Base-by-base conservation (phyloP, 1,140 invertebrate genomes). In the Artemia franciscana region DNA sequence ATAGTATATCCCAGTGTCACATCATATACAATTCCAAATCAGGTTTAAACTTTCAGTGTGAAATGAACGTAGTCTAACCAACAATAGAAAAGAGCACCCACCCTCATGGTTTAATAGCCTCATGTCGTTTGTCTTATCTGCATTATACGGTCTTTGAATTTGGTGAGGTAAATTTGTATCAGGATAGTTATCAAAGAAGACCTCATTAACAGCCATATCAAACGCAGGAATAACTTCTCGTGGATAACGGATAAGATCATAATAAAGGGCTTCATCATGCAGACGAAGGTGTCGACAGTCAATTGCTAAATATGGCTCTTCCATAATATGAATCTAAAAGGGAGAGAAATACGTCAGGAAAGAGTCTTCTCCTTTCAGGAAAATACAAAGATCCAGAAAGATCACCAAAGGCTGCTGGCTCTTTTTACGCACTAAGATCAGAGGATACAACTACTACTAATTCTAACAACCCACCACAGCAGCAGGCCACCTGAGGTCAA, bases 151-250 rank as follows among this genome's bases (percentile, higher is more conserved):
- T 4, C 96, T 80, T 80, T 98, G 93, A 65, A 99, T 97, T 70
- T 94, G 91, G 73, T 95, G 89, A 65, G 86, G 83, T 4, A 98
- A 73, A 4, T 84, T 77, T 0, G 85, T 84, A 12, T 88, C 86
- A 0, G 91, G 90, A 75, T 88, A 94, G 30, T 82, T 81, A 66
- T 92, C 87, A 70, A 92, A 91, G 76, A 96, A 98, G 77, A 98
- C 82, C 73, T 98, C 92, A 73, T 98, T 98, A 0, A 91, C 82
- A 3, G 90, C 91, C 80, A 94, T 91, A 73, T 99, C 96, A 71
- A 99, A 87, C 4, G 87, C 88, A 0, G 94, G 93, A 65, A 99
- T 95, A 0, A 90, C 86, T 80, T 99, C 96, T 76, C 98, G 91
- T 0, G 96, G 96, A 76, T 99, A 99, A 68, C 80, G 83, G 9